Evolutionary conservation across 2,797 vertebrate genomes (phyloP), one percentile per base, ranked within the genome.

Genomic region (Sebastes umbrosus): DNA sequence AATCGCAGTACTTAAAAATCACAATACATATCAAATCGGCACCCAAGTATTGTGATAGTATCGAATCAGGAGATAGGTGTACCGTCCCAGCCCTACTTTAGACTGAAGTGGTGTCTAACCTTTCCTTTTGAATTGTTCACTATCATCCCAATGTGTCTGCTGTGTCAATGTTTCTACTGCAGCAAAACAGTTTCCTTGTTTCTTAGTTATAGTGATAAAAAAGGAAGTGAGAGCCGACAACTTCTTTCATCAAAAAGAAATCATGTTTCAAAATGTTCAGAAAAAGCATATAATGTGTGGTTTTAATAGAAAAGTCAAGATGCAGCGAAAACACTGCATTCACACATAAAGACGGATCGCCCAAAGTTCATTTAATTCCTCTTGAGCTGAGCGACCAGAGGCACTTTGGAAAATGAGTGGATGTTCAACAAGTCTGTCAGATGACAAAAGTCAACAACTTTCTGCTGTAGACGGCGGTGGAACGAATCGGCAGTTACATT

Each of bases 361-460:
- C 68, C 16, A 29, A 34, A 63, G 68, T 59, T 80, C 22, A 68
- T 31, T 57, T 13, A 65, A 5, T 55, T 73, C 67, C 70, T 73
- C 27, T 79, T 66, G 18, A 81, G 54, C 39, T 29, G 32, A 73
- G 36, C 6, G 3, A 79, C 60, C 46, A n/a, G 58, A 39, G 13
- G 54, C 31, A 69, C 34, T 72, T 60, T 43, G 64, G 14, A 31
- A 71, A 78, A 76, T 36, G 24, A 63, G 24, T 32, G 24, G 6
- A 43, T 75, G 46, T 72, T 77, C 63, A 76, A 79, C n/a, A 71
- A 77, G 63, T 75, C 71, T 75, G 27, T 65, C 24, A 60, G 50
- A 24, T 54, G 50, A 65, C 22, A 71, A 59, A 69, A 67, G 63
- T 79, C 73, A 79, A 64, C 55, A 68, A 64, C 54, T 43, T 73